Conservation (phyloP, 2,113 vertebrate species). For the Platanista minor region DNA sequence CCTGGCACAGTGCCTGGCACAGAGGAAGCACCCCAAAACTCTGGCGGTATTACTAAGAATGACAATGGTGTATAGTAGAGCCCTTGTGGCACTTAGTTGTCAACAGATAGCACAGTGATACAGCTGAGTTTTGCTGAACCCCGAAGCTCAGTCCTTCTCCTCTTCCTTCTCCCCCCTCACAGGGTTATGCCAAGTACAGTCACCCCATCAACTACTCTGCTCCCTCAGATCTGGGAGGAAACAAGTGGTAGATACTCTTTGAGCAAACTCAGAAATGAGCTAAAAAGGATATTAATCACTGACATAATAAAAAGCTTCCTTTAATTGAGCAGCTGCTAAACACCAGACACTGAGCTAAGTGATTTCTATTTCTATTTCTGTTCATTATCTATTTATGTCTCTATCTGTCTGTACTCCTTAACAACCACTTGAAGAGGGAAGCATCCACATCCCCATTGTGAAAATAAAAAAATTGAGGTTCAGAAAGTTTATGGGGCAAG, state of each 20-base stretch:
- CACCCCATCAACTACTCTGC: background rate
- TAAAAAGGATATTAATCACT: background rate
- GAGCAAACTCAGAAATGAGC: slow-evolving; percentile 4
- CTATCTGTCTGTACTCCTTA: background rate
- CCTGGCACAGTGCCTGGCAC: background rate
- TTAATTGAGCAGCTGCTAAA: background rate
- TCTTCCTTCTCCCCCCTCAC: background rate
- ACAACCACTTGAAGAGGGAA: background rate
- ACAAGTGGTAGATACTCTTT: background rate
- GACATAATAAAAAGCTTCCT: background rate
- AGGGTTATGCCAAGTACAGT: background rate
- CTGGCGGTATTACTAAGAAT: background rate
- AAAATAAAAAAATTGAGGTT: background rate
- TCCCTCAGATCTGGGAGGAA: background rate
- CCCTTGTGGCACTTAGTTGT: fast-evolving
- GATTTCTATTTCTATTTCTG: background rate
- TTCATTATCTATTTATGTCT: background rate
- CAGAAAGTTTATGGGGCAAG: background rate
- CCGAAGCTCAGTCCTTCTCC: background rate
- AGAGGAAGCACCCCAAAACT: background rate
- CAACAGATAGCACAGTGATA: background rate
- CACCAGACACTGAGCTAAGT: background rate
- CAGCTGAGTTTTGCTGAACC: background rate
- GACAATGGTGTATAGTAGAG: fast-evolving
- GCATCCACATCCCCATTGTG: background rate